phyloP scores from a whole-genome alignment of 2,888 invertebrate species.

The Acleris literana region DNA sequence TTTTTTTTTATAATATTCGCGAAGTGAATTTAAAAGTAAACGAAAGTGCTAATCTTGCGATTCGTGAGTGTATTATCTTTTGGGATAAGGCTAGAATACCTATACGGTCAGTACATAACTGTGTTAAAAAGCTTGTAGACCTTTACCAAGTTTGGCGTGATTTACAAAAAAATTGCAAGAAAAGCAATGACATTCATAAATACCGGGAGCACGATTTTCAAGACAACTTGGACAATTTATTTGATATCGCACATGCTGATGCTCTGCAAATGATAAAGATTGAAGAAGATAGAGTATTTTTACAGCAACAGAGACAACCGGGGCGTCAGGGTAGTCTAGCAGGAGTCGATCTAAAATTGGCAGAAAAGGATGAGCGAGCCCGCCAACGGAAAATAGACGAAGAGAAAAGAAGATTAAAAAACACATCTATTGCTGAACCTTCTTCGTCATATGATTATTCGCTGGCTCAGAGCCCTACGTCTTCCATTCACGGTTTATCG shows the following conservation, averaged over 20 bases:
- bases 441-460: neutral
- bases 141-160: conserved; percentile 51
- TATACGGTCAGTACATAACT: conserved; percentile 24
- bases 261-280: conserved; percentile 43
- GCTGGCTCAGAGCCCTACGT: too few relatives aligned
- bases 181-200: conserved; percentile 19
- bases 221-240: conserved; percentile 39
- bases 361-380: conserved; percentile 44
- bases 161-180: conserved; percentile 46
- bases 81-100: too few relatives aligned
- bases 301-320: conserved; percentile 45
- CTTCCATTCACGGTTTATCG: too few relatives aligned
- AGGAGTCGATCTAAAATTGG: conserved; percentile 46
- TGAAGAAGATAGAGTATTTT: conserved; percentile 46
- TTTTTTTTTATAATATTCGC: too few relatives aligned
- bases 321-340: conserved; percentile 44
- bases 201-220: conserved; percentile 18
- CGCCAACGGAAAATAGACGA: conserved; percentile 11
- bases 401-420: conserved; percentile 16
- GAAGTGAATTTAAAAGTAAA: too few relatives aligned
- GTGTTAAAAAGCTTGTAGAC: conserved; percentile 43
- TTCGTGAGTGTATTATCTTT: neutral
- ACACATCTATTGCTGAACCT: neutral
- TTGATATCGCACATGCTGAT: conserved; percentile 43
- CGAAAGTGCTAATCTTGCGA: neutral